These are phyloP conservation scores for Bagarius yarrelli DNA, from an alignment of 2,113 vertebrate species.

Conservation along the genomic window DNA sequence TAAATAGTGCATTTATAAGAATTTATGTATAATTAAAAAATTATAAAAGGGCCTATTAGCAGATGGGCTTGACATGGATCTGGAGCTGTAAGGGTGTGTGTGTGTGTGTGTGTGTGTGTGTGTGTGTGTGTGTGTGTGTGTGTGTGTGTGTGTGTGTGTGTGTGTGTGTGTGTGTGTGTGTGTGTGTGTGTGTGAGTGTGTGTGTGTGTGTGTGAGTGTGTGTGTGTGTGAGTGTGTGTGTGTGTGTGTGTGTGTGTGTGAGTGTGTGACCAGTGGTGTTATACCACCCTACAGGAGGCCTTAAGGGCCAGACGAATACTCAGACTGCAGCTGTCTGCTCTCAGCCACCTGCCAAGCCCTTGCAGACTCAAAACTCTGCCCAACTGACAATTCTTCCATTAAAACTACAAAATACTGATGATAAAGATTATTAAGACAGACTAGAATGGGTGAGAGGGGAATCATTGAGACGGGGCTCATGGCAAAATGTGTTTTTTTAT, in stretches of 20 bases:
- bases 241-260: not conserved
- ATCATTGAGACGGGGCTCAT: not conserved
- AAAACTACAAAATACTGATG: not conserved
- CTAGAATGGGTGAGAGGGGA: not conserved
- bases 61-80: slow-evolving; percentile 66
- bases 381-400: slow-evolving; percentile 1
- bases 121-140: slow-evolving; percentile 57
- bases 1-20: not conserved
- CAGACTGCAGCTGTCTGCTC: slow-evolving; percentile 69
- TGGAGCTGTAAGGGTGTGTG: slow-evolving; percentile 60
- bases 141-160: not conserved
- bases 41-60: slow-evolving; percentile 57
- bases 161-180: not conserved
- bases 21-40: slow-evolving; percentile 30
- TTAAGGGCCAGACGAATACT: slow-evolving; percentile 64
- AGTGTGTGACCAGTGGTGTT: slow-evolving; percentile 1
- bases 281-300: slow-evolving; percentile 63
- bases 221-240: slow-evolving; percentile 59
- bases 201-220: slow-evolving; percentile 59
- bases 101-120: too few relatives aligned
- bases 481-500: not conserved
- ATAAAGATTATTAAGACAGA: not conserved
- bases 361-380: slow-evolving; percentile 26
- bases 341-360: slow-evolving; percentile 64
- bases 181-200: slow-evolving; percentile 8